These are phyloP conservation scores for Drosophila fuyamai DNA, from an alignment of 1,140 invertebrate species.

Conservation along the genomic window DNA sequence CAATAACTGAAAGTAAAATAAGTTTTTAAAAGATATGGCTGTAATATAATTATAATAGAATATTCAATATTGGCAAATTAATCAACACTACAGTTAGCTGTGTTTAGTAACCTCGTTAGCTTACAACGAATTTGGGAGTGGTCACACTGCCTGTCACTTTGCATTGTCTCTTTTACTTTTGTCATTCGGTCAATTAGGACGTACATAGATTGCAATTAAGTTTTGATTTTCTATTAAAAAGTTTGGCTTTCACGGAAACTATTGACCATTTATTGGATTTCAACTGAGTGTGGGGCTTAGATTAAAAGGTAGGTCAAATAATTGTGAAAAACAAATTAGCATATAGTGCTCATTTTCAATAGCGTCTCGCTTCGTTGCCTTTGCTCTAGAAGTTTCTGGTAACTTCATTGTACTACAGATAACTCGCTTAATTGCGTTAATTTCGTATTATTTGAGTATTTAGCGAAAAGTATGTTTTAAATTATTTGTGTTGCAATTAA, in stretches of 20 bases:
- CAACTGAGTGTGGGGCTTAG: slow-evolving; percentile 21
- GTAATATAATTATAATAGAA: too few species aligned
- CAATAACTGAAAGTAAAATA: too few species aligned
- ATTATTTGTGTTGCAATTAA: slow-evolving; percentile 31
- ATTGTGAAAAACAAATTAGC: neutral
- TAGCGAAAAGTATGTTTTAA: neutral
- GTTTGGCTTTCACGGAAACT: neutral
- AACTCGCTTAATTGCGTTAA: neutral
- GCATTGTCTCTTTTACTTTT: slow-evolving; percentile 17
- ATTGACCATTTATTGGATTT: slow-evolving; percentile 1
- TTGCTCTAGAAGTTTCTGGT: slow-evolving; percentile 18
- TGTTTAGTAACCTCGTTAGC: neutral
- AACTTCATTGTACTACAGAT: slow-evolving; percentile 2
- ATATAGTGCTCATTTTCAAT: slow-evolving; percentile 14
- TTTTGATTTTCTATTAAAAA: slow-evolving; percentile 7
- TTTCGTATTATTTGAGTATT: neutral
- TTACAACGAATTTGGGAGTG: neutral
- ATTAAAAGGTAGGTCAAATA: slow-evolving; percentile 13
- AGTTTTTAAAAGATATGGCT: neutral
- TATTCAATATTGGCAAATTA: too few species aligned
- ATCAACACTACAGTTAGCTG: neutral
- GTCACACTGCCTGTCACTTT: slow-evolving; percentile 32
- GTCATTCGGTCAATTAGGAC: slow-evolving; percentile 1
- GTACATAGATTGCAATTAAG: slow-evolving; percentile 2
- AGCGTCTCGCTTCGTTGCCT: slow-evolving; percentile 13